Conservation (phyloP, 2,797 vertebrate genomes). For the Pseudochirops cupreus region DNA sequence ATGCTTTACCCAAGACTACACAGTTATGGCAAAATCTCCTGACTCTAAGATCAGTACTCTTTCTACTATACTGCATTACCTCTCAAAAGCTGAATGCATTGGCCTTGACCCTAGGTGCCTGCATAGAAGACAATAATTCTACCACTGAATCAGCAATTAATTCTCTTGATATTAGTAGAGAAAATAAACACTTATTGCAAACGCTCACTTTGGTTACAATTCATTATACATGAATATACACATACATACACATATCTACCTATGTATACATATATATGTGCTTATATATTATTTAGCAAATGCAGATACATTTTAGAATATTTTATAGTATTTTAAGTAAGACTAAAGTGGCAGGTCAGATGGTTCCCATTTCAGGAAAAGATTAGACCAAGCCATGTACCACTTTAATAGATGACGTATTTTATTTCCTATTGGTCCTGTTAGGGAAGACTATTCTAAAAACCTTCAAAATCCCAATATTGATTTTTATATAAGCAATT, state of each 20-base stretch:
- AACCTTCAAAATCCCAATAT: neutral
- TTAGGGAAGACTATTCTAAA: neutral
- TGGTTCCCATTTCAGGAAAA: neutral
- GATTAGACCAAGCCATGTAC: neutral
- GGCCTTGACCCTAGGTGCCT: neutral
- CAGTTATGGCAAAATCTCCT: neutral
- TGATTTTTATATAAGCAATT: neutral
- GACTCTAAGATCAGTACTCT: neutral
- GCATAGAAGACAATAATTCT: neutral
- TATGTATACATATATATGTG: neutral
- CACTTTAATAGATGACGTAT: neutral
- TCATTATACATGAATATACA: neutral
- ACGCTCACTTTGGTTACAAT: neutral
- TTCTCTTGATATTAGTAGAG: neutral
- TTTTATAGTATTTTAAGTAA: neutral
- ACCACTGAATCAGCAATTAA: neutral
- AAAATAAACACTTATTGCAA: neutral
- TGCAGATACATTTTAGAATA: neutral
- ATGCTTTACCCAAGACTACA: neutral
- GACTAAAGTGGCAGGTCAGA: slow-evolving; percentile 34
- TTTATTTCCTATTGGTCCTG: neutral
- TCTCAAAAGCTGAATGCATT: neutral
- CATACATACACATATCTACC: too few relatives aligned
- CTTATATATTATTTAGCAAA: neutral
- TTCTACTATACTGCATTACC: neutral